A percentile compares a stretch with the other conserved stretches of the same genome.
These are phyloP conservation scores for Hypsibius dujardini DNA, from an alignment of 1,140 invertebrate species.

Conservation along the genomic window DNA sequence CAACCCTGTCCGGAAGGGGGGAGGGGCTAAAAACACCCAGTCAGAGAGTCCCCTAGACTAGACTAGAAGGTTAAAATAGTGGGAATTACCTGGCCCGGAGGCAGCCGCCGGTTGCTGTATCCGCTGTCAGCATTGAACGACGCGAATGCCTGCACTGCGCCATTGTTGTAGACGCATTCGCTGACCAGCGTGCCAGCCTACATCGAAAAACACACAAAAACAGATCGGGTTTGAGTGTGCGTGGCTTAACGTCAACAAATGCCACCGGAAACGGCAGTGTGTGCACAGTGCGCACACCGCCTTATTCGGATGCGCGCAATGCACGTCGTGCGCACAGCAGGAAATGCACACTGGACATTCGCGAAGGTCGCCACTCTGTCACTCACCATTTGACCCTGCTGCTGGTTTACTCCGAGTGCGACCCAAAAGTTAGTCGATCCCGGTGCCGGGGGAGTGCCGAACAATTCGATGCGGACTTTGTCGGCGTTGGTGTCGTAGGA, in stretches of 20 bases:
- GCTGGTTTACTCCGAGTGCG: not conserved
- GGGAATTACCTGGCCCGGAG: not conserved
- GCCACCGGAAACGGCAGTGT: not conserved
- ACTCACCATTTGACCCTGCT: not conserved
- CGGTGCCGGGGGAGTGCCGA: not conserved
- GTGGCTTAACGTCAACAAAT: not conserved
- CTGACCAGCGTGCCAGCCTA: slow-evolving; percentile 13
- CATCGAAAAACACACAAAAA: slow-evolving; percentile 2
- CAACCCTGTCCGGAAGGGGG: not conserved
- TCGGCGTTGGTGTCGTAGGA: not conserved
- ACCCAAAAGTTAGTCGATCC: slow-evolving; percentile 8
- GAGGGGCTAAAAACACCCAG: not conserved
- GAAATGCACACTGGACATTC: too few relatives aligned
- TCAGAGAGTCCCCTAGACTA: not conserved
- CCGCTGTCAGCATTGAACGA: slow-evolving; percentile 3
- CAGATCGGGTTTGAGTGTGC: not conserved
- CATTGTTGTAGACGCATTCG: slow-evolving; percentile 6
- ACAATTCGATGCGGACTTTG: not conserved
- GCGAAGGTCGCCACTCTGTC: not conserved
- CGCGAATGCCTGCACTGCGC: not conserved
- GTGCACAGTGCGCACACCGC: too few relatives aligned
- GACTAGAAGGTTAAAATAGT: not conserved
- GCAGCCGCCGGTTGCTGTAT: slow-evolving; percentile 7
- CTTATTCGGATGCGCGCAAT: too few relatives aligned
- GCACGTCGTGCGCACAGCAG: too few relatives aligned